These are phyloP conservation scores for Botia almorhae DNA, from an alignment of 2,797 vertebrate species.

Conservation along the genomic window DNA sequence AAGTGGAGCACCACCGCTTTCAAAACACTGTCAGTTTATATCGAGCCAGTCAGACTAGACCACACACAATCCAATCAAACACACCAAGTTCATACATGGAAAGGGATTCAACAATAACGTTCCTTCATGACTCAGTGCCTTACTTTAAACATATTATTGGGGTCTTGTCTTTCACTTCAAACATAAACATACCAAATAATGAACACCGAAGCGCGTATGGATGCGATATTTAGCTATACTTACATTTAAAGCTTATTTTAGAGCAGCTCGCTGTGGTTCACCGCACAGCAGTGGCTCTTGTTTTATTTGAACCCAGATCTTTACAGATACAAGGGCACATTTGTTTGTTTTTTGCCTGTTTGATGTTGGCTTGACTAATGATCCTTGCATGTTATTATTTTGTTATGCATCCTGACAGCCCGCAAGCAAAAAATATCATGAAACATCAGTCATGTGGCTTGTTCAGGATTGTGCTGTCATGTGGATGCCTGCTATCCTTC, in stretches of 20 bases:
- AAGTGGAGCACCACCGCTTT: conserved; percentile 22
- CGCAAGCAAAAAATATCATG: conserved; percentile 50
- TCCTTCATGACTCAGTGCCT: not conserved
- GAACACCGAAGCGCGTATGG: not conserved
- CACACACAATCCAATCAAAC: conserved; percentile 37
- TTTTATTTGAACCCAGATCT: conserved; percentile 27
- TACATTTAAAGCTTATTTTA: conserved; percentile 18
- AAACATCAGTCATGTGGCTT: conserved; percentile 38
- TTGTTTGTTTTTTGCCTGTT: conserved; percentile 45
- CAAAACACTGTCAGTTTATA: conserved; percentile 40
- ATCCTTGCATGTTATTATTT: conserved; percentile 49
- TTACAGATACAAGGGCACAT: conserved; percentile 31
- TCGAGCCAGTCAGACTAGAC: conserved; percentile 36
- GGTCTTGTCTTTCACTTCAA: conserved; percentile 15
- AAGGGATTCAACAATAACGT: conserved; percentile 9
- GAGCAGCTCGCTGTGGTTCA: conserved; percentile 10
- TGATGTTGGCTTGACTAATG: conserved; percentile 41
- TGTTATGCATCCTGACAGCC: conserved; percentile 55
- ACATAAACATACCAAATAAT: conserved; percentile 31
- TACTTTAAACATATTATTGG: conserved; percentile 10
- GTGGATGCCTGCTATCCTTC: conserved; percentile 46
- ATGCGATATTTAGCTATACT: not conserved
- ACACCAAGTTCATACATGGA: conserved; percentile 29
- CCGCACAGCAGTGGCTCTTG: not conserved
- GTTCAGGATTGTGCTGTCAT: conserved; percentile 30